These are phyloP conservation scores for Amphipoea oculea DNA, from an alignment of 2,888 invertebrate genomes.

Conservation along the genomic window DNA sequence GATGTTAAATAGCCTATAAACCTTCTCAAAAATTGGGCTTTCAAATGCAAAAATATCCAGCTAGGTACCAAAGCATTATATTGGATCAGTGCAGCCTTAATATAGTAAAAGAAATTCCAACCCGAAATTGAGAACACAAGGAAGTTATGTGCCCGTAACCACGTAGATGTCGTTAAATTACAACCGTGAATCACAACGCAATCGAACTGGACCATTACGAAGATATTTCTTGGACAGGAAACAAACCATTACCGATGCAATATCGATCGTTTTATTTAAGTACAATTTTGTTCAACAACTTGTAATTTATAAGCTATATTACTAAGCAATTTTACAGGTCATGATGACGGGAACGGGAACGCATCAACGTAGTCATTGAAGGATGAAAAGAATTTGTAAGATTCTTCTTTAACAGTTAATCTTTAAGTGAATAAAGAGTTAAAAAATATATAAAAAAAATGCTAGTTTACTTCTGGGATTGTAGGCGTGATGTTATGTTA, in stretches of 20 bases:
- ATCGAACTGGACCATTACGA: constrained; percentile 55
- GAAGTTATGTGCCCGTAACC: constrained; percentile 49
- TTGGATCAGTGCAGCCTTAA: background rate
- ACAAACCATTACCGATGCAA: constrained; percentile 66
- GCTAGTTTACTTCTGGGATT: background rate
- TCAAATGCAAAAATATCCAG: background rate
- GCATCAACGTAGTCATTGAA: constrained; percentile 19
- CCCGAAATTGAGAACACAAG: constrained; percentile 44
- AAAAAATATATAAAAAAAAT: background rate
- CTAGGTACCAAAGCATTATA: background rate
- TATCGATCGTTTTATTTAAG: constrained; percentile 69
- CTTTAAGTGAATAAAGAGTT: background rate
- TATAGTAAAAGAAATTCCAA: constrained; percentile 25
- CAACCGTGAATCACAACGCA: constrained; percentile 59
- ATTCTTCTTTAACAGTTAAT: background rate
- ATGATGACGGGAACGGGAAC: constrained; percentile 19
- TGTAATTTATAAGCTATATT: constrained; percentile 50
- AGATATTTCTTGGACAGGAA: constrained; percentile 69
- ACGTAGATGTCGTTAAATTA: constrained; percentile 62
- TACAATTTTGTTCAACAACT: constrained; percentile 63
- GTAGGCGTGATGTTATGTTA: background rate
- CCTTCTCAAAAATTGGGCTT: background rate
- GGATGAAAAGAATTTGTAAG: constrained; percentile 24
- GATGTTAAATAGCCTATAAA: background rate
- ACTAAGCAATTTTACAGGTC: constrained; percentile 51